Conservation (phyloP, 2,888 invertebrate species). For the Keiferia lycopersicella region DNA sequence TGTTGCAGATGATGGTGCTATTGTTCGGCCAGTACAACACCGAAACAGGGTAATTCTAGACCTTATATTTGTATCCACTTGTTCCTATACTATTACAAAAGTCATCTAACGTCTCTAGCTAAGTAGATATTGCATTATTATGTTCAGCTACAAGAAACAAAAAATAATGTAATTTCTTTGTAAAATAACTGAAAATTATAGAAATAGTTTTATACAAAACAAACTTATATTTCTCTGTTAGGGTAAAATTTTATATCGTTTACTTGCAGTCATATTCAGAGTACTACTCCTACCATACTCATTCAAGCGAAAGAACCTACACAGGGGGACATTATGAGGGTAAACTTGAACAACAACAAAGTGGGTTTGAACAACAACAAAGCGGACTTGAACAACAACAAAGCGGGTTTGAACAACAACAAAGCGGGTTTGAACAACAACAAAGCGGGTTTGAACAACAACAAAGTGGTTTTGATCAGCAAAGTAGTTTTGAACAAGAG, state of each 20-base stretch:
- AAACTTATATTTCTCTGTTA: too few relatives aligned
- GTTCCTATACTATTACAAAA: too few relatives aligned
- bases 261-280: neutral
- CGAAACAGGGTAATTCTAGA: neutral
- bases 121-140: too few relatives aligned
- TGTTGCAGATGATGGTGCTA: constrained; percentile 9
- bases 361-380: constrained; percentile 4
- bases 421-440: constrained; percentile 11
- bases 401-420: constrained; percentile 18
- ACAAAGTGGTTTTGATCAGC: constrained; percentile 20
- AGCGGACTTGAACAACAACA: constrained; percentile 1
- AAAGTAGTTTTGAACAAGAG: constrained; percentile 23
- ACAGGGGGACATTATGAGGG: too few relatives aligned
- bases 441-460: constrained; percentile 17
- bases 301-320: neutral
- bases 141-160: too few relatives aligned
- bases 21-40: neutral
- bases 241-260: neutral
- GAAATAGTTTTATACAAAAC: too few relatives aligned
- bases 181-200: too few relatives aligned
- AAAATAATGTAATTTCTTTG: too few relatives aligned
- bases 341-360: neutral
- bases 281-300: neutral
- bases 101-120: too few relatives aligned
- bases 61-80: too few relatives aligned